Percentiles rank a stretch among this genome's conserved stretches.
Evolutionary conservation across 2,797 vertebrate genomes (phyloP).

Genomic region (Tamandua tetradactyla): DNA sequence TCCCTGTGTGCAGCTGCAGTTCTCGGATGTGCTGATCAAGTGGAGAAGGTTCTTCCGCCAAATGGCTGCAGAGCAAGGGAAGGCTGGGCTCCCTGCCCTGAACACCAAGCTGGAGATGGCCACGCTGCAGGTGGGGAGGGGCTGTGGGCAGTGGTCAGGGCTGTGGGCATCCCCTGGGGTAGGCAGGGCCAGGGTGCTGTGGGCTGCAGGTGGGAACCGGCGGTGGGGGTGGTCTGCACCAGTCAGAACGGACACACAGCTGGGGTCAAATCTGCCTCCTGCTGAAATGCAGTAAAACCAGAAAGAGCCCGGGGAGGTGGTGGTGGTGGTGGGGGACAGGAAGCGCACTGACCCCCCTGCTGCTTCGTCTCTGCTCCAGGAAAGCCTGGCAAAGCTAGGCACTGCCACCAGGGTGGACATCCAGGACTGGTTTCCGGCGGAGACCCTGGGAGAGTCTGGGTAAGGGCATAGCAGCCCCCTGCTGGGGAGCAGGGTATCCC

Average conservation of each 20-base stretch:
- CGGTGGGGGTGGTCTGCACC: no score
- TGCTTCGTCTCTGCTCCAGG: slow-evolving; percentile 81
- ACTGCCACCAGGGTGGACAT: slow-evolving; percentile 89
- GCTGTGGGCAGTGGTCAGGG: not conserved
- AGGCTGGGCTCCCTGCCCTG: slow-evolving; percentile 86
- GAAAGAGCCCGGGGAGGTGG: no score
- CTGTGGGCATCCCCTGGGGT: not conserved
- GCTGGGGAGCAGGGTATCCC: no score
- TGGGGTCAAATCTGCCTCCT: no score
- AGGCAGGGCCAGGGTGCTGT: not conserved
- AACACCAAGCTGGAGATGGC: slow-evolving; percentile 92
- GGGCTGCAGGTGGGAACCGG: no score
- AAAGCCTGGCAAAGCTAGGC: slow-evolving; percentile 89
- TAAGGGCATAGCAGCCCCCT: slow-evolving; percentile 66
- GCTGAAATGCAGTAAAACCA: not conserved
- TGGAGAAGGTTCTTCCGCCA: slow-evolving; percentile 93
- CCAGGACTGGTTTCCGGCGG: slow-evolving; percentile 91
- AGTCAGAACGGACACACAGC: no score
- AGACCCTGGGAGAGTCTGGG: slow-evolving; percentile 88
- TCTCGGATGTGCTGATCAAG: slow-evolving; percentile 95
- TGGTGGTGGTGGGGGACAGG: no score
- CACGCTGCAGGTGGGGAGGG: slow-evolving; percentile 89
- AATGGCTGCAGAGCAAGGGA: slow-evolving; percentile 92
- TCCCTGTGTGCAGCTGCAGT: slow-evolving; percentile 88
- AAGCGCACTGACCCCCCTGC: not conserved